Evolutionary conservation across 2,113 vertebrate species (phyloP), one percentile per base, ranked within the genome.

Genomic region (Isichthys henryi): DNA sequence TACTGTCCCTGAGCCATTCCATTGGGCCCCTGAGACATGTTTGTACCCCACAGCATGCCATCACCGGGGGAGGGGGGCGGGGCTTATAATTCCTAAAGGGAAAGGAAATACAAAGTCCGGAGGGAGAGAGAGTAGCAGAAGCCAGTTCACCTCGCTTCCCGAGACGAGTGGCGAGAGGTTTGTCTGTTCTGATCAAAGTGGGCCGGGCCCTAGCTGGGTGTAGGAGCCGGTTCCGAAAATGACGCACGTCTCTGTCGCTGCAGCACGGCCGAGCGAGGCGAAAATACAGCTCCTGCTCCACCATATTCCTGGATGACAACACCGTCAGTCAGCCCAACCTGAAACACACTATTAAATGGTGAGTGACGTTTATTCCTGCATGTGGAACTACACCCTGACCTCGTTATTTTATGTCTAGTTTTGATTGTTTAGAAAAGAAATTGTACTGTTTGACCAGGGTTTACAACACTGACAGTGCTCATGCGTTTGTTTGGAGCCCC

Each of bases 301-400:
- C 98, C 89, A 99, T 99, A 92, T 99, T 98, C 95, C 96, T 99
- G 56, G 98, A 99, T 70, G 98, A 99, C 95, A 99, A 98, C 96
- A 99, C 98, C 53, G 97, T 99, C 96, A 99, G 98, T 94, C 98
- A 99, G 93, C 98, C 98, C 92, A 99, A 99, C 96, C 97, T 99
- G 95, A 99, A 99, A 94, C 98, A 98, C 94, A 99, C 98, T 91
- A 99, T 99, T 95, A 99, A 99, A 96, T 98, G 98, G 98, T 99
- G 91, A 92, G 95, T 96, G 52, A 35, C 39, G 10, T 11, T 19
- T 7, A 35, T 15, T 46, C 45, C 46, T 46, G 9, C 10, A 2
- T 2, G 85, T 1, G 85, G 46, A 11, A 3, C 45, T 49, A n/a
- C 4, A 10, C 10, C 10, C 5, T 0, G 10, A 27, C 49, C n/a